Conservation (phyloP, 2,113 vertebrate species). For the Butorides virescens region DNA sequence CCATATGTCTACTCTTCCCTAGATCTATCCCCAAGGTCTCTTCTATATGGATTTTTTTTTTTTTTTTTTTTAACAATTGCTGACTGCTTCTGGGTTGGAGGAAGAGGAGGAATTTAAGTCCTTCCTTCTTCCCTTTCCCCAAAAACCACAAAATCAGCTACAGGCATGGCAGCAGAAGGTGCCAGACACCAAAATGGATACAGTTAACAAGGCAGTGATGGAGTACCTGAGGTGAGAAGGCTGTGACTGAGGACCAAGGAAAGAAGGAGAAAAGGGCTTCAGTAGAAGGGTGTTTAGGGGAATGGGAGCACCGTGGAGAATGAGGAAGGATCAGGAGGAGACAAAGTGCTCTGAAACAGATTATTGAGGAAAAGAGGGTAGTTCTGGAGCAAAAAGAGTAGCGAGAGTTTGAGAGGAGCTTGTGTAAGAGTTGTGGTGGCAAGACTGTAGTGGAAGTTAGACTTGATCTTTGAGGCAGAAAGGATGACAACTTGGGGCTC, state of each 20-base stretch:
- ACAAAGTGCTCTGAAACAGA: not conserved
- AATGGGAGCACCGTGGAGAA: not conserved
- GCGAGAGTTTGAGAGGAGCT: not conserved
- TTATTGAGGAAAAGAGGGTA: not conserved
- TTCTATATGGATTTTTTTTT: too few relatives aligned
- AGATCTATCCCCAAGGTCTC: not conserved
- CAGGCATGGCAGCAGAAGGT: not conserved
- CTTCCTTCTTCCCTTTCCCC: not conserved
- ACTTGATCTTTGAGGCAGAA: not conserved
- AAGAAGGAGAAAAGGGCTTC: not conserved
- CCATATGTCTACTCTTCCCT: not conserved
- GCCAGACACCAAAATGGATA: not conserved
- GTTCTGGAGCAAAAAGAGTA: not conserved
- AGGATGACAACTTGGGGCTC: not conserved
- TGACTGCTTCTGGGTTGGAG: not conserved
- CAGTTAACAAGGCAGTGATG: not conserved
- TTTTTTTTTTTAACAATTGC: not conserved
- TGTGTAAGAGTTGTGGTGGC: not conserved
- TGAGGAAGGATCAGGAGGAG: not conserved
- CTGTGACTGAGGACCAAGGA: not conserved
- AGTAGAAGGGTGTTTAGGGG: not conserved
- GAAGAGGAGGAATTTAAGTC: not conserved
- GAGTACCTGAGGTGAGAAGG: not conserved
- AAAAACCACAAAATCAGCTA: fast-evolving
- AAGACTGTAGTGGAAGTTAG: not conserved